Base-by-base conservation (phyloP, 2,113 vertebrate genomes). In the Ondatra zibethicus region DNA sequence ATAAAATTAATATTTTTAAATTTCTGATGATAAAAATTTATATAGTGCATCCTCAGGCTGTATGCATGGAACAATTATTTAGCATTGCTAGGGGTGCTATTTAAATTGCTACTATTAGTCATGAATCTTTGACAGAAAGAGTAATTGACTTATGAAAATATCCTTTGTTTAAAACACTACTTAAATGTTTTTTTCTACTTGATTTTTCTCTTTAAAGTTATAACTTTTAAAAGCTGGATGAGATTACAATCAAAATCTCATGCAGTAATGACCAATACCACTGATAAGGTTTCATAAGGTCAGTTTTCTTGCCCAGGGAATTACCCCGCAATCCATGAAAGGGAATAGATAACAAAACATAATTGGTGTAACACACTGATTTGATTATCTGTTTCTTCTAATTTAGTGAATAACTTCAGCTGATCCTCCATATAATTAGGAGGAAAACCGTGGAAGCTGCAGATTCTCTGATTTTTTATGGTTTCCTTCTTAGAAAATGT, bases 71-170 rank as follows among this genome's bases (percentile, higher is more conserved):
- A 81, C 45, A 94, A 89, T 90, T 61, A 76, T 27, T 81, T 50
- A 65, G 5, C 63, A 50, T 95, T 93, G 93, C 91, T 88, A 65
- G n/a, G n/a, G 52, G 11, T 70, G 84, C 81, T 90, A 84, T 81
- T 97, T 93, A 93, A 95, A 86, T 96, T 50, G 55, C 47, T 66
- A 42, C 25, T 93, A 80, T 78, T 89, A 93, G 86, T 92, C 78
- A 88, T 66, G 39, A 93, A 80, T 84, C 21, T 65, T 93, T 87
- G 36, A 77, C 78, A 52, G 95, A 93, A 33, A 19, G 76, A 94
- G 65, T 55, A 93, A 85, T 89, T 29, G 63, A 65, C 61, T 72
- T 95, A 42, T 31, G 61, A 92, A 80, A 89, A 76, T 55, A 94
- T 78, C 65, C 29, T 65, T 77, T 65, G 16, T 88, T 89, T 92